Base-by-base conservation (phyloP, 1,140 invertebrate genomes). In the Drosophila nebulosa region DNA sequence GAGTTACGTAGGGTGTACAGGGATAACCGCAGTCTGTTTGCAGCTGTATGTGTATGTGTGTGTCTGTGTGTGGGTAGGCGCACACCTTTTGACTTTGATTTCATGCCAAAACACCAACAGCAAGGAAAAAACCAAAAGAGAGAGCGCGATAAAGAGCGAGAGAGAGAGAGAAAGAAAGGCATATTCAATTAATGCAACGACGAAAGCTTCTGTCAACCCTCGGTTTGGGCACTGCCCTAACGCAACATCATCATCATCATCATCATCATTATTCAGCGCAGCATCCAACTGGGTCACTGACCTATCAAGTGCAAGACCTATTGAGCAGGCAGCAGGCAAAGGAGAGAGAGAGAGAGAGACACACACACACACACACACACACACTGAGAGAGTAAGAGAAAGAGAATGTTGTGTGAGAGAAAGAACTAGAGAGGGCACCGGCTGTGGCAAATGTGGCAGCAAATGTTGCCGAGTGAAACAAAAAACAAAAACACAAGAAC, bases 251-350 rank as follows among this genome's bases (percentile, higher is more conserved):
- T 46, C 57, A 63, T 30, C 55, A 55, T 61, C 69, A 69, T 65
- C 30, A 46, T 55, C 52, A 35, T 30, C 21, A 10, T 46, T 16
- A 18, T 36, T n/a, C 16, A 46, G 9, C n/a, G 27, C 42, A 60
- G 50, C 71, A 69, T 56, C 77, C 79, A 78, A 83, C 69, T 85
- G 81, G 81, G 81, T 85, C 81, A 85, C 81, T 85, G 81, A 85
- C 81, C 81, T 85, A 85, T 85, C 81, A 85, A 85, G 81, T 79
- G 81, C 74, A 85, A 85, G 81, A 85, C 81, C 81, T 85, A 85
- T 85, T 85, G 81, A 85, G 81, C 78, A 78, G 67, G 50, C 46
- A 63, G 61, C 50, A 26, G 26, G 36, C 12, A 27, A 61, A 24
- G 26, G 36, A 51, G 59, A 18, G 16, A 46, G 18, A 39, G 14